These are phyloP conservation scores for Hirundo rustica DNA, from an alignment of 2,797 vertebrate species.

Conservation along the genomic window DNA sequence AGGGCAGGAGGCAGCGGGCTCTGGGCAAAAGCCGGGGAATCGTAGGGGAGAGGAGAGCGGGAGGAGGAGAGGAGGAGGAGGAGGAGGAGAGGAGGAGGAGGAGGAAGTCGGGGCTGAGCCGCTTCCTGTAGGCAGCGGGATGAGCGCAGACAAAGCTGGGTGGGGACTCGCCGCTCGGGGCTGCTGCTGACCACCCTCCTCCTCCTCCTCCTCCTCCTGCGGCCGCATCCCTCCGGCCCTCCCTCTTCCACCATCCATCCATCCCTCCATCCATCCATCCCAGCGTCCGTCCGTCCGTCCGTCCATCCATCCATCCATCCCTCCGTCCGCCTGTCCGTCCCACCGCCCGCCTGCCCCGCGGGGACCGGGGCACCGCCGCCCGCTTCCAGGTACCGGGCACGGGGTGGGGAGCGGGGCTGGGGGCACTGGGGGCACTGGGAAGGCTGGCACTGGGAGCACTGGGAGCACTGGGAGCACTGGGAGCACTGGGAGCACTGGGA, in stretches of 20 bases:
- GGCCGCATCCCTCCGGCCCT: not conserved
- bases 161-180: conserved; percentile 82
- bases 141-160: conserved; percentile 85
- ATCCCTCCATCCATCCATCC: not conserved
- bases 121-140: conserved; percentile 57
- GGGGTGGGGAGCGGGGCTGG: not conserved
- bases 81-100: not conserved
- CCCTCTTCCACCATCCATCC: not conserved
- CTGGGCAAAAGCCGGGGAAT: not conserved
- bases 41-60: not conserved
- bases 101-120: conserved; percentile 38
- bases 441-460: not conserved
- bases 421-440: not conserved
- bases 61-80: not conserved
- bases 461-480: not conserved
- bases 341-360: not conserved
- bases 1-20: not conserved
- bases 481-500: not conserved
- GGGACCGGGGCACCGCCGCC: not conserved
- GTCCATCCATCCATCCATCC: not conserved
- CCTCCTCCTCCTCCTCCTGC: not conserved
- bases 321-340: not conserved
- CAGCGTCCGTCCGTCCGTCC: rapidly evolving
- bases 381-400: not conserved
- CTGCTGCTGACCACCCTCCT: conserved; percentile 54